Conservation (phyloP, 2,888 invertebrate genomes). For the Sialis lutaria region DNA sequence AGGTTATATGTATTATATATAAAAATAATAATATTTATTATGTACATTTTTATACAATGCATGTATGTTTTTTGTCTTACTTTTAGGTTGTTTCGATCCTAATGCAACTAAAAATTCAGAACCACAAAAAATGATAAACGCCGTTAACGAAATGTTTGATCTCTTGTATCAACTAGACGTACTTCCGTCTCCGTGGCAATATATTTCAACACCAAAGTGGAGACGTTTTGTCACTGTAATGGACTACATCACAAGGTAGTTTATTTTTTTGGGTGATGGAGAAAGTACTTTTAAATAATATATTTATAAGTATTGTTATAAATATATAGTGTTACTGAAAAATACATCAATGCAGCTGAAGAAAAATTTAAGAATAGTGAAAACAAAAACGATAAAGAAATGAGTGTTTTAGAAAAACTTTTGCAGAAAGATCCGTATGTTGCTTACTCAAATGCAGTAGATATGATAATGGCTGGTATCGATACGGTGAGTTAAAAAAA, state of each 20-base stretch:
- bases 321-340: constrained; percentile 8
- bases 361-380: constrained; percentile 14
- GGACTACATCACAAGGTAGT: constrained; percentile 24
- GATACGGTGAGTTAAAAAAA: constrained; percentile 42
- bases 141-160: constrained; percentile 15
- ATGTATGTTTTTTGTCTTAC: background rate
- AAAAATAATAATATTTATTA: background rate
- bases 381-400: constrained; percentile 28
- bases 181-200: constrained; percentile 19
- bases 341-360: constrained; percentile 17
- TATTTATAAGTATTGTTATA: background rate
- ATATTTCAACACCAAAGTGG: constrained; percentile 18
- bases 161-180: constrained; percentile 19
- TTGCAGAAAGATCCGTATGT: constrained; percentile 39
- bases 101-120: constrained; percentile 19
- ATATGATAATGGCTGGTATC: constrained; percentile 51
- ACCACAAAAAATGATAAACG: constrained; percentile 25
- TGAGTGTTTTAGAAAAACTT: constrained; percentile 46
- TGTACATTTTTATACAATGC: background rate
- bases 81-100: constrained; percentile 23
- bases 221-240: constrained; percentile 19
- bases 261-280: background rate
- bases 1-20: constrained; percentile 13
- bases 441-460: constrained; percentile 47
- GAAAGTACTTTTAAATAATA: background rate